Percentiles rank a stretch among this genome's conserved stretches.
Conservation (phyloP, 2,113 vertebrate species). For the Amia ocellicauda region DNA sequence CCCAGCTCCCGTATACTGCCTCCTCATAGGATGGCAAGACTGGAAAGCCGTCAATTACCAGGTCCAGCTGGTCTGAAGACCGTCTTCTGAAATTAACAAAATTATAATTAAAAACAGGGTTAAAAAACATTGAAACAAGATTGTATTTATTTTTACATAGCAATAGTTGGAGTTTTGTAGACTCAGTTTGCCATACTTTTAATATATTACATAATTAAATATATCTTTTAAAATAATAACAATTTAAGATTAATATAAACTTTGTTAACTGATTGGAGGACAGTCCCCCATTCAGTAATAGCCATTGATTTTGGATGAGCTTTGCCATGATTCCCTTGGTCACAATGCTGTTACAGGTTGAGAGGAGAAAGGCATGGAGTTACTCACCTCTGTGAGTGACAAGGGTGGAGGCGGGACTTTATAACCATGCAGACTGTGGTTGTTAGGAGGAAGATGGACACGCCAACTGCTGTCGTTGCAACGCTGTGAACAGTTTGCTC, state of each 20-base stretch:
- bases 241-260: too few relatives aligned
- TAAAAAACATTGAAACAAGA: too few relatives aligned
- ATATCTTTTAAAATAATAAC: too few relatives aligned
- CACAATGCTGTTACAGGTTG: neutral
- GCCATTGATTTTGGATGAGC: neutral
- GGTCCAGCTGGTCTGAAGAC: slow-evolving; percentile 66
- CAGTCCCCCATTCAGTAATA: too few relatives aligned
- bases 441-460: slow-evolving; percentile 67
- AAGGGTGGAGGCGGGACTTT: slow-evolving; percentile 61
- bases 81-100: slow-evolving; percentile 40
- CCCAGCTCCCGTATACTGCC: slow-evolving; percentile 65
- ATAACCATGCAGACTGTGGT: slow-evolving; percentile 65
- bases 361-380: neutral
- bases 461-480: slow-evolving; percentile 61
- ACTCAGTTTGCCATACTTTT: too few relatives aligned
- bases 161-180: too few relatives aligned
- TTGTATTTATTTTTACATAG: too few relatives aligned
- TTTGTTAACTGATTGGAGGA: too few relatives aligned
- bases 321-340: neutral
- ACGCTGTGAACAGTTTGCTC: slow-evolving; percentile 51
- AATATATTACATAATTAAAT: too few relatives aligned
- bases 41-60: slow-evolving; percentile 55
- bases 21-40: slow-evolving; percentile 69
- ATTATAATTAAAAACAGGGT: too few relatives aligned
- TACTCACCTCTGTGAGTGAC: slow-evolving; percentile 52